Percentiles rank a stretch among this genome's conserved stretches.
phyloP scores from a whole-genome alignment of 2,113 vertebrate species.

The Campylomormyrus tamandua region DNA sequence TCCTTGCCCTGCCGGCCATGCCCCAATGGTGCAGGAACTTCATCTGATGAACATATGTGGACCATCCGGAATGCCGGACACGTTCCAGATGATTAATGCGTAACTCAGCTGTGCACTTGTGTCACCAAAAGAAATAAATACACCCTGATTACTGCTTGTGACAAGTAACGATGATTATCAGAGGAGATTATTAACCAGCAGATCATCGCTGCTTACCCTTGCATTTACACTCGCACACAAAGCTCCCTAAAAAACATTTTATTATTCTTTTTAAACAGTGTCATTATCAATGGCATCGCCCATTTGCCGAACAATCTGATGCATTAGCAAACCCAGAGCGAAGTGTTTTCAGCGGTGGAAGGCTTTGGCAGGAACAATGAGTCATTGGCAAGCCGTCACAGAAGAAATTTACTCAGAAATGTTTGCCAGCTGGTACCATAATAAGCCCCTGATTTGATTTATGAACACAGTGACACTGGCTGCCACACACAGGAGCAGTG shows the following conservation, averaged over 20 bases:
- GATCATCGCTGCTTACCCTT: not conserved
- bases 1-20: too few relatives aligned
- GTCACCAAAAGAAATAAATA: not conserved
- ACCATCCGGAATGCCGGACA: not conserved
- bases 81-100: not conserved
- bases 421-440: constrained; percentile 17
- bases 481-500: not conserved
- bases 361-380: constrained; percentile 23
- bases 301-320: not conserved
- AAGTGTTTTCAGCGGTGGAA: constrained; percentile 9
- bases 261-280: constrained; percentile 1
- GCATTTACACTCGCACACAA: not conserved
- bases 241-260: not conserved
- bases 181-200: not conserved
- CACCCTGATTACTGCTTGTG: not conserved
- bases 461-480: constrained; percentile 11
- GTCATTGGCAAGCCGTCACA: constrained; percentile 19
- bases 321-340: not conserved
- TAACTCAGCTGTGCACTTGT: not conserved
- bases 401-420: constrained; percentile 22
- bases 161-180: not conserved
- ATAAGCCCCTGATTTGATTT: constrained; percentile 19
- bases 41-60: not conserved
- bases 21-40: not conserved
- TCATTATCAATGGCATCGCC: not conserved